Evolutionary conservation across 2,113 vertebrate species (phyloP), one percentile per base, ranked within the genome.

Genomic region (Lonchura striata): DNA sequence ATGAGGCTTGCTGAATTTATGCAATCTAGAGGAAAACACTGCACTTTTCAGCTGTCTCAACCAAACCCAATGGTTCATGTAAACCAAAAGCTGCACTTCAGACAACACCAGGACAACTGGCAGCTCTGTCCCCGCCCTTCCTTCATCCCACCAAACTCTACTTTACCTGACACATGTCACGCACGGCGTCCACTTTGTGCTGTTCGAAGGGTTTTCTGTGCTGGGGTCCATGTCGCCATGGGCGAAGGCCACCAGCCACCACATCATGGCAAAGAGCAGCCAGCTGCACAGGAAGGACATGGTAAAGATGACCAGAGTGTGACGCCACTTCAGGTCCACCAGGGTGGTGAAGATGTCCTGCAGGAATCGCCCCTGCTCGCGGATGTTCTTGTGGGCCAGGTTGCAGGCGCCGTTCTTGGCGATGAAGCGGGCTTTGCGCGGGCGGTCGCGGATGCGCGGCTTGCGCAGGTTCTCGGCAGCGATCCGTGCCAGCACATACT

Each of bases 281-380:
- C 99, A 99, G 95, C 99, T 99, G 98, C 99, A 99, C 94, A 99
- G 98, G 95, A 99, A 99, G 53, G 99, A 99, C 97, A 99, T 99
- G 83, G 99, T 99, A 80, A 99, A 99, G 98, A 99, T 99, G 96
- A 99, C 99, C 89, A 99, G 95, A 0, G 99, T 99, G 97, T 99
- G 99, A 89, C 99, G 98, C 99, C 99, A 99, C 66, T 99, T 99
- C 18, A 99, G 98, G 97, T 99, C 99, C 92, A 99, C 99, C 94
- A 99, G 96, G 70, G 99, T 99, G 95, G 99, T 99, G 98, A 99
- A 99, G 33, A 99, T 99, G 95, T 99, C 99, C 95, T 99, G 99
- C 65, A 99, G 97, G 97, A 99, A 99, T 13, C 99, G 96, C 9
- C 99, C 99, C 95, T 99, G 99, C 96, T 99, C 99, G 0, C 99